Percentiles rank a stretch among this genome's conserved stretches.
Conservation (phyloP, 2,888 invertebrate species). For the Rotaria socialis region DNA sequence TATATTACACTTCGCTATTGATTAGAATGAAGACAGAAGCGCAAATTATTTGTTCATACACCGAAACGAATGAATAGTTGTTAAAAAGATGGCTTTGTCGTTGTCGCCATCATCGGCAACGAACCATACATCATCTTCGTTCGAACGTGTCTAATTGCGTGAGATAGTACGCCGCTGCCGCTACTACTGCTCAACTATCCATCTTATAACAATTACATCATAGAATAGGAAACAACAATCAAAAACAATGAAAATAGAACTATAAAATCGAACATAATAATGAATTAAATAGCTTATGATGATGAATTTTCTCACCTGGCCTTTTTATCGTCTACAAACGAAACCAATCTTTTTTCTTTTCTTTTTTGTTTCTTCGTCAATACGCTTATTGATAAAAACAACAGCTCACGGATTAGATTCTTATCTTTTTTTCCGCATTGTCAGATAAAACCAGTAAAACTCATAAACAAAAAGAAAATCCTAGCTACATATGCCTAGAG, state of each 20-base stretch:
- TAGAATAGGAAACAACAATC: neutral
- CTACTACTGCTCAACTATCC: neutral
- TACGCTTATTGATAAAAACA: neutral
- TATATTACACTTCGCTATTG: neutral
- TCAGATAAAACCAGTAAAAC: neutral
- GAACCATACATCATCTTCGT: neutral
- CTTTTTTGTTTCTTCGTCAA: neutral
- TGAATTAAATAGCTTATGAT: neutral
- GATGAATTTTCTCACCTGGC: neutral
- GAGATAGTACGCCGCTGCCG: neutral
- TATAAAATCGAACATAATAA: neutral
- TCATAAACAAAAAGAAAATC: neutral
- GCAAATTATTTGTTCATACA: constrained; percentile 16
- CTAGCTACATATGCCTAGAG: neutral
- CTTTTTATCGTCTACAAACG: neutral
- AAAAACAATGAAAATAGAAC: neutral
- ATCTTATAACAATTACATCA: constrained; percentile 10
- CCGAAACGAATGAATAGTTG: neutral
- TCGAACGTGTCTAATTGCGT: constrained; percentile 5
- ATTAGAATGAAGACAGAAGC: constrained; percentile 22
- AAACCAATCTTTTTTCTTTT: neutral
- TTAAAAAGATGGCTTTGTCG: neutral
- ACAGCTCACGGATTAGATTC: neutral
- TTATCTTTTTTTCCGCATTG: neutral
- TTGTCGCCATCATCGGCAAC: neutral